Conservation (phyloP, 2,888 invertebrate species). For the Oligia fasciuncula region DNA sequence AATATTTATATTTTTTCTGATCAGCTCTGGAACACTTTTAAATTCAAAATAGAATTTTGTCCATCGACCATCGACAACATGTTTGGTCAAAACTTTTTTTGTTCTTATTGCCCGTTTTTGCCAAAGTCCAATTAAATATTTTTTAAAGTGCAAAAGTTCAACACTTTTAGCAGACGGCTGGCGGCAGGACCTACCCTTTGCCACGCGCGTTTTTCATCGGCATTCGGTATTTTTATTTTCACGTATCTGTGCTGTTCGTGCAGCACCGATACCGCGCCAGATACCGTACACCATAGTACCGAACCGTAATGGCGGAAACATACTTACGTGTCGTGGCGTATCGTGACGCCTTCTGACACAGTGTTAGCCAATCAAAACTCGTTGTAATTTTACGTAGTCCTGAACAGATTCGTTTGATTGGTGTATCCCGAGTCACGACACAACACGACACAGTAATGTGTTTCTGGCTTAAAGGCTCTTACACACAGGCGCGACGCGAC, state of each 20-base stretch:
- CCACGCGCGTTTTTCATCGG: background rate
- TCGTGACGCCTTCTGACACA: too few species aligned
- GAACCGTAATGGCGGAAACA: too few species aligned
- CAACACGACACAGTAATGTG: too few species aligned
- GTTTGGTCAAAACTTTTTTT: background rate
- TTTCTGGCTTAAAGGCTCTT: too few species aligned
- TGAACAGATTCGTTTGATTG: too few species aligned
- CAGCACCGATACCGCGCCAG: background rate
- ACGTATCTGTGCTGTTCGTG: background rate
- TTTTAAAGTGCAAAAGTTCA: background rate
- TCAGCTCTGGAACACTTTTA: conserved; percentile 2
- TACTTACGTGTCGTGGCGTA: too few species aligned
- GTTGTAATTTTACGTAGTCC: too few species aligned
- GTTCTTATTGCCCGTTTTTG: background rate
- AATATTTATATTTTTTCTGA: background rate
- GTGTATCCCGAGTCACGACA: too few species aligned
- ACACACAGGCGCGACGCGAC: too few species aligned
- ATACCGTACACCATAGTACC: background rate
- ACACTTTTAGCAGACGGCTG: background rate
- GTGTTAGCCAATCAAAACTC: too few species aligned
- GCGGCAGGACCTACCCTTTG: background rate
- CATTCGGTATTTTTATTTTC: background rate
- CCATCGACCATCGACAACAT: conserved; percentile 35
- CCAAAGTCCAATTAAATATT: background rate
- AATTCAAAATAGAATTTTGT: conserved; percentile 16